These are phyloP conservation scores for Brachionus plicatilis DNA, from an alignment of 1,140 invertebrate species.

Conservation along the genomic window DNA sequence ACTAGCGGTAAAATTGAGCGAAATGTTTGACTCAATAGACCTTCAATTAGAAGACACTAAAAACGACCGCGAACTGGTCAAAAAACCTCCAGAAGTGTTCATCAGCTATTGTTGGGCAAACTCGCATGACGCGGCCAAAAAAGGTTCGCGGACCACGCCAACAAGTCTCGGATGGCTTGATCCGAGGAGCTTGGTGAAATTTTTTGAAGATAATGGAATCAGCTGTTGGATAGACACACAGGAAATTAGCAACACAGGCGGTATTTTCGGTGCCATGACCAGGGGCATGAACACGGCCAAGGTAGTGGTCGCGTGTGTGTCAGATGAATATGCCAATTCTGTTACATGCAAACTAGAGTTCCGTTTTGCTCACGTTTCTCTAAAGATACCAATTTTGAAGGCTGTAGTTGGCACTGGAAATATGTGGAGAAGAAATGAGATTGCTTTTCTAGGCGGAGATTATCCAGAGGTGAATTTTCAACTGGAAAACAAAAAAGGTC, in stretches of 20 bases:
- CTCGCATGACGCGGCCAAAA: conserved; percentile 47
- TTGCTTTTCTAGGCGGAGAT: conserved; percentile 48
- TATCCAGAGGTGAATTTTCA: conserved; percentile 49
- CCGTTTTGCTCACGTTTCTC: not conserved
- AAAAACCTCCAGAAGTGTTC: conserved; percentile 44
- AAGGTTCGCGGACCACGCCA: conserved; percentile 42
- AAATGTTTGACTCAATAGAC: conserved; percentile 44
- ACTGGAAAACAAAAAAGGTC: conserved; percentile 44
- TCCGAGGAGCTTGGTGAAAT: conserved; percentile 48
- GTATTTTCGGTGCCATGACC: not conserved
- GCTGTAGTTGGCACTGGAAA: conserved; percentile 13
- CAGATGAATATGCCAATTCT: conserved; percentile 46
- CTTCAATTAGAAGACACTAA: conserved; percentile 31
- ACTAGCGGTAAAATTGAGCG: conserved; percentile 46
- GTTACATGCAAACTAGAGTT: conserved; percentile 44
- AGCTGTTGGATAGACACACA: conserved; percentile 49
- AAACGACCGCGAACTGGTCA: conserved; percentile 21
- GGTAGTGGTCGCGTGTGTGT: conserved; percentile 26
- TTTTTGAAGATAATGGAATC: conserved; percentile 47
- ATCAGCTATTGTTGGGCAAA: conserved; percentile 53
- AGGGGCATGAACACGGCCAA: conserved; percentile 13
- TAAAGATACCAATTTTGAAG: conserved; percentile 5
- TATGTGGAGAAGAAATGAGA: conserved; percentile 42
- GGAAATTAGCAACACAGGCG: not conserved
- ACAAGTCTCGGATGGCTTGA: conserved; percentile 45